Evolutionary conservation across 1,140 invertebrate species (phyloP).

Genomic region (Drosophila paulistorum): DNA sequence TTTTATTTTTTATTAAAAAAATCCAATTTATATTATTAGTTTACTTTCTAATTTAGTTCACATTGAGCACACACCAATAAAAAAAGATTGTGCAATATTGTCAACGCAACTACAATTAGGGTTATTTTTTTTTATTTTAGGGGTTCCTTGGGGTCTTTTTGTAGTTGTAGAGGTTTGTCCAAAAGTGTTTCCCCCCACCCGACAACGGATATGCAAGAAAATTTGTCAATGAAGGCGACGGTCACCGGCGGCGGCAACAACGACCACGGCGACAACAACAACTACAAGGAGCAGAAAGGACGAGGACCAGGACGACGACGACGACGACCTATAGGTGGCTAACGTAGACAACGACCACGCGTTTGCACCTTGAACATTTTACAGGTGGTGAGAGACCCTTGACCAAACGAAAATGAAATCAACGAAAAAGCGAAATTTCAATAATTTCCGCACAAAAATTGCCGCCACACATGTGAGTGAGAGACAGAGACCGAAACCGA

Average conservation of each 20-base stretch:
- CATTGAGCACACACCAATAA: constrained; percentile 14
- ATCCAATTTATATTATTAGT: constrained; percentile 9
- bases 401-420: constrained; percentile 60
- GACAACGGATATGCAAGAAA: constrained; percentile 74
- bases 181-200: constrained; percentile 2
- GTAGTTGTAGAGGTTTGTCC: constrained; percentile 29
- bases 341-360: constrained; percentile 32
- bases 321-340: constrained; percentile 19
- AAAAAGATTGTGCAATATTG: background rate
- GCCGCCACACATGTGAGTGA: constrained; percentile 55
- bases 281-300: constrained; percentile 16
- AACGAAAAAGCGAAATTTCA: constrained; percentile 75
- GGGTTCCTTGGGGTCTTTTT: constrained; percentile 61
- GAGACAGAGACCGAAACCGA: background rate
- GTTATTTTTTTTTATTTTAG: constrained; percentile 22
- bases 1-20: constrained; percentile 34
- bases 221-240: constrained; percentile 65
- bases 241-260: constrained; percentile 12
- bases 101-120: constrained; percentile 51
- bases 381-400: constrained; percentile 17
- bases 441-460: constrained; percentile 80
- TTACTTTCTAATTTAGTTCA: constrained; percentile 14
- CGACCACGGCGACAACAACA: constrained; percentile 35
- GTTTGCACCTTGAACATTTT: constrained; percentile 51
- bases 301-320: constrained; percentile 29